Evolutionary conservation across 2,113 vertebrate genomes (phyloP).

Genomic region (Porphyrio hochstetteri): DNA sequence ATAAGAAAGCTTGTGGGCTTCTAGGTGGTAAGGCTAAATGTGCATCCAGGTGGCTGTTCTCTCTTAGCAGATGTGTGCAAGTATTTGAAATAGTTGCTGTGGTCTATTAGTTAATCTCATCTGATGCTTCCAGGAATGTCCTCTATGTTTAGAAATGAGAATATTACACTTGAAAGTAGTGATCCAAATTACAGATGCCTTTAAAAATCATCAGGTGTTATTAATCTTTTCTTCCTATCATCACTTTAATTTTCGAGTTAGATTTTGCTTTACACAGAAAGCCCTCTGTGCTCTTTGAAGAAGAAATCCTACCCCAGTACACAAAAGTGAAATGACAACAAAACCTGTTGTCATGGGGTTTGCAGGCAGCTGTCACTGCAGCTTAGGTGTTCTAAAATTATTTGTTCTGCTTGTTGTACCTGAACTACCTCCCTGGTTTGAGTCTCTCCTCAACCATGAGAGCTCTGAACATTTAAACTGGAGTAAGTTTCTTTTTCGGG

Average conservation of each 20-base stretch:
- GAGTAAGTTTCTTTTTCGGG: neutral
- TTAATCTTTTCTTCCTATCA: neutral
- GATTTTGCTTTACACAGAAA: neutral
- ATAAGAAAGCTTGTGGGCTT: neutral
- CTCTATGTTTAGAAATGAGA: neutral
- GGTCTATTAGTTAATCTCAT: neutral
- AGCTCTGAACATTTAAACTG: neutral
- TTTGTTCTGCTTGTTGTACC: neutral
- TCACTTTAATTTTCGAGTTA: neutral
- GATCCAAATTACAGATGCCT: neutral
- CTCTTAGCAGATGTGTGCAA: neutral
- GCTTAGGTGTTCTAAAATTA: neutral
- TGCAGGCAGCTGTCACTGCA: neutral
- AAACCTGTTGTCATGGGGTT: neutral
- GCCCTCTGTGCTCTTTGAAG: neutral
- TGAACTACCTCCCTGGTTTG: neutral
- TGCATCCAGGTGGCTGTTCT: neutral
- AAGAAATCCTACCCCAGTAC: neutral
- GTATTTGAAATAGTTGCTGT: neutral
- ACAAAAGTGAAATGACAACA: neutral
- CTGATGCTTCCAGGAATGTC: neutral
- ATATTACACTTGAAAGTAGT: neutral
- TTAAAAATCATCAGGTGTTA: neutral
- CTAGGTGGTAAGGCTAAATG: neutral
- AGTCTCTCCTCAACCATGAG: neutral